These are phyloP conservation scores for Thermophis baileyi DNA, from an alignment of 2,113 vertebrate species.

Conservation along the genomic window DNA sequence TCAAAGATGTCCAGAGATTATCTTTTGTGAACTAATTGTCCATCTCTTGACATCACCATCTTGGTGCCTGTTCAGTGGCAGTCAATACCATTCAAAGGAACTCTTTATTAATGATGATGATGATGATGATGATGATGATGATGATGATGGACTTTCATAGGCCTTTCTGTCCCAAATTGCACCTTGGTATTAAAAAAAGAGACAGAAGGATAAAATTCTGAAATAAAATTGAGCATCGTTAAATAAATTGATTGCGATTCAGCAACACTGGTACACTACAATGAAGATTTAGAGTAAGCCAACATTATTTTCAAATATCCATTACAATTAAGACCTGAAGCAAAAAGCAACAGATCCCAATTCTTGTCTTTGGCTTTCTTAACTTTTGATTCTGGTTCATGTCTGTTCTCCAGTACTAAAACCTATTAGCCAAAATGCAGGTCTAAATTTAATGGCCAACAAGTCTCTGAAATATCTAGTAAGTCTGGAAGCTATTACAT, in stretches of 20 bases:
- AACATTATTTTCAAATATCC: not conserved
- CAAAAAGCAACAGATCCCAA: not conserved
- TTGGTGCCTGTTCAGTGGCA: not conserved
- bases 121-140: not conserved
- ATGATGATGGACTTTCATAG: not conserved
- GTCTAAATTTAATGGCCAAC: constrained; percentile 7
- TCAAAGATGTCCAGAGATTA: not conserved
- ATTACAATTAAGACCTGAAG: constrained; percentile 1
- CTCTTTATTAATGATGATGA: not conserved
- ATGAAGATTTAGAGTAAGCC: not conserved
- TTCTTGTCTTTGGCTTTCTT: not conserved
- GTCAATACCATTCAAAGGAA: not conserved
- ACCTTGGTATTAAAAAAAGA: not conserved
- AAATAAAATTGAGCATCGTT: not conserved
- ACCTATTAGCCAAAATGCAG: constrained; percentile 36
- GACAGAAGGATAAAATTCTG: not conserved
- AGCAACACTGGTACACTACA: not conserved
- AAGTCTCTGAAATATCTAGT: constrained; percentile 42
- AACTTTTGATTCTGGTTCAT: constrained; percentile 28
- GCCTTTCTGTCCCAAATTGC: not conserved
- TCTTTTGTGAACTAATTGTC: not conserved
- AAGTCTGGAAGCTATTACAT: constrained; percentile 24
- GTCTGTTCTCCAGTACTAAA: constrained; percentile 33
- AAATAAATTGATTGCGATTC: not conserved
- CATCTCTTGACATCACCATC: not conserved